These are phyloP conservation scores for Tetragonula carbonaria DNA, from an alignment of 2,888 invertebrate species.

Conservation along the genomic window DNA sequence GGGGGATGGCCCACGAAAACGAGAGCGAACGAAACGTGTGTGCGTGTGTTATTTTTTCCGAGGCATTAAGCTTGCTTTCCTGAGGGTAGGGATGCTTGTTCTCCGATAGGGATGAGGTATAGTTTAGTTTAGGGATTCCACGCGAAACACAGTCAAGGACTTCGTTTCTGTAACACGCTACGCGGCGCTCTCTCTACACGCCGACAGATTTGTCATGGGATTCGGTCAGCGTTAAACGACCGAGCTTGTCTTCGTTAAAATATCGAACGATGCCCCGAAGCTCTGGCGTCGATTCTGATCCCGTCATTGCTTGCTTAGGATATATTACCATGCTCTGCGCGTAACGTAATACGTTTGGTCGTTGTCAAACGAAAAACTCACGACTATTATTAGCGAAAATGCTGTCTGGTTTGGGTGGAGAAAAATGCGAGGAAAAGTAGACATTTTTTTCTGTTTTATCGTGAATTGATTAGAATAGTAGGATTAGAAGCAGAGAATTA, in stretches of 20 bases:
- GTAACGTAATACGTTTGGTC: not conserved
- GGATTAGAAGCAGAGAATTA: not conserved
- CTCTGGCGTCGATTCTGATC: not conserved
- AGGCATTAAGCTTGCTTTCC: constrained; percentile 82
- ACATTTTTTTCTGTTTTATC: not conserved
- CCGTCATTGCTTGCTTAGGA: not conserved
- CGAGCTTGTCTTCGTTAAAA: constrained; percentile 28
- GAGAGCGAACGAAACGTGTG: constrained; percentile 54
- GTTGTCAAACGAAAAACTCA: not conserved
- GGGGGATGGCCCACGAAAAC: constrained; percentile 26
- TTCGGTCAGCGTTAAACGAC: constrained; percentile 31
- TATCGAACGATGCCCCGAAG: constrained; percentile 11
- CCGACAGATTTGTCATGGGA: constrained; percentile 54
- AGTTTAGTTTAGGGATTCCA: constrained; percentile 79
- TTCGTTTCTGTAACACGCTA: constrained; percentile 57
- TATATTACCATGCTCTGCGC: not conserved
- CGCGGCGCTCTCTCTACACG: constrained; percentile 47
- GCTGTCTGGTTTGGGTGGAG: no score
- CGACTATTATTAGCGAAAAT: not conserved
- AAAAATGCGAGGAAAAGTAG: not conserved
- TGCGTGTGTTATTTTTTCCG: constrained; percentile 83
- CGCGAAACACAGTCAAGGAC: constrained; percentile 74
- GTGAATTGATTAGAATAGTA: not conserved
- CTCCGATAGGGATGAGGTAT: constrained; percentile 76
- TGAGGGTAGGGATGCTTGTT: constrained; percentile 73